Percentiles rank a stretch among this genome's conserved stretches.
phyloP scores from a whole-genome alignment of 1,140 invertebrate genomes.

The Drosophila novamexicana region DNA sequence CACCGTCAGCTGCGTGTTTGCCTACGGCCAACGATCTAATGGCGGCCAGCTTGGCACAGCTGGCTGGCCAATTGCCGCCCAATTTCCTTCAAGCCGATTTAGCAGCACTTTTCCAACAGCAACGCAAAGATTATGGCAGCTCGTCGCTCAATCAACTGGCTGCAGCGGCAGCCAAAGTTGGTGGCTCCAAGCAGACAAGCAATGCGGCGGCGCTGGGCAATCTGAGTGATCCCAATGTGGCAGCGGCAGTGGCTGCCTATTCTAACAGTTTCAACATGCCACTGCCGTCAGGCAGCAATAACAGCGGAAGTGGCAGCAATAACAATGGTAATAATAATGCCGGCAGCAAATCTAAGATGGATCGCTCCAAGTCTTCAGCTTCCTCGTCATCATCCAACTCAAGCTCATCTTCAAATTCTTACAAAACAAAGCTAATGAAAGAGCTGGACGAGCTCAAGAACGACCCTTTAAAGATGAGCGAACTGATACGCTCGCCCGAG shows the following conservation, averaged over 20 bases:
- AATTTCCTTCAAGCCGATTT: conserved; percentile 78
- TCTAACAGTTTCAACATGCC: conserved; percentile 80
- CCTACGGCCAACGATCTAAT: conserved; percentile 80
- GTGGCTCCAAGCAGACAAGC: conserved; percentile 61
- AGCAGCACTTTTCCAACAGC: conserved; percentile 71
- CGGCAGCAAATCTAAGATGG: conserved; percentile 66
- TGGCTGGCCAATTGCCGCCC: conserved; percentile 74
- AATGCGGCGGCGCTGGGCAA: conserved; percentile 34
- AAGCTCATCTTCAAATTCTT: conserved; percentile 74
- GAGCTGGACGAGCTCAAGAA: conserved; percentile 82
- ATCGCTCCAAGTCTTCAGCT: conserved; percentile 68
- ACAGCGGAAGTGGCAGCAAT: background rate
- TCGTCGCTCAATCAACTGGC: conserved; percentile 78
- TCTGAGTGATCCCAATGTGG: conserved; percentile 75
- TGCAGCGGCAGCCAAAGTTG: conserved; percentile 78
- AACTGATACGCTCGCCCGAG: conserved; percentile 80
- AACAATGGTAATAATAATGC: conserved; percentile 32
- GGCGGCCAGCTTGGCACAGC: conserved; percentile 78
- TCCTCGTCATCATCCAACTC: conserved; percentile 74
- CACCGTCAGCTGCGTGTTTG: conserved; percentile 58
- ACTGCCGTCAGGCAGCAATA: conserved; percentile 39
- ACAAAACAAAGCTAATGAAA: conserved; percentile 83
- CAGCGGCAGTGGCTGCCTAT: conserved; percentile 76
- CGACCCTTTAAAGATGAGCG: conserved; percentile 82
- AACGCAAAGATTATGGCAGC: conserved; percentile 77